phyloP scores from a whole-genome alignment of 2,888 invertebrate species.

The Stenodema calcarata region DNA sequence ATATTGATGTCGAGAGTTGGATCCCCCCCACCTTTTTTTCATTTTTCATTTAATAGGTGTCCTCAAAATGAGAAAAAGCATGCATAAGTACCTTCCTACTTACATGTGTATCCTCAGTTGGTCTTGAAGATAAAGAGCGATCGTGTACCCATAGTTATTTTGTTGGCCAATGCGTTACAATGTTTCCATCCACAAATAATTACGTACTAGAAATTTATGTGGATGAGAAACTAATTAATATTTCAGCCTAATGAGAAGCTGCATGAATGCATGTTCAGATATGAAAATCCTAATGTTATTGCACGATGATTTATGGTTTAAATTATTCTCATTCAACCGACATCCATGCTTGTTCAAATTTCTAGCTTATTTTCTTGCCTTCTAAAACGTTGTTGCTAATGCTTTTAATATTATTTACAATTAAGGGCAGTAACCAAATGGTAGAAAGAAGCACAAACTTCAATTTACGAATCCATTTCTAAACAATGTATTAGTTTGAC shows the following conservation, averaged over 20 bases:
- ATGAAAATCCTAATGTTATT: not conserved
- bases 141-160: too few relatives aligned
- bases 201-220: too few relatives aligned
- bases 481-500: not conserved
- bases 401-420: not conserved
- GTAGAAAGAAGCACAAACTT: not conserved
- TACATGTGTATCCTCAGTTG: too few relatives aligned
- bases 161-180: too few relatives aligned
- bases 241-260: not conserved
- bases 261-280: not conserved
- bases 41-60: too few relatives aligned
- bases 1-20: too few relatives aligned
- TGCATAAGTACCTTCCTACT: too few relatives aligned
- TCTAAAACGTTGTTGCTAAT: not conserved
- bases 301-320: not conserved
- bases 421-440: not conserved
- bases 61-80: too few relatives aligned
- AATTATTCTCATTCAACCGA: not conserved
- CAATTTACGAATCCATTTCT: not conserved
- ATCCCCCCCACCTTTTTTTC: too few relatives aligned
- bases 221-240: too few relatives aligned
- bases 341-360: conserved; percentile 6
- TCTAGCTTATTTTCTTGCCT: not conserved
- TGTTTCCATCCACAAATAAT: too few relatives aligned
- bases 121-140: too few relatives aligned